These are phyloP conservation scores for Ciona savignyi DNA, from an alignment of 23 tunicate species.

Conservation along the genomic window DNA sequence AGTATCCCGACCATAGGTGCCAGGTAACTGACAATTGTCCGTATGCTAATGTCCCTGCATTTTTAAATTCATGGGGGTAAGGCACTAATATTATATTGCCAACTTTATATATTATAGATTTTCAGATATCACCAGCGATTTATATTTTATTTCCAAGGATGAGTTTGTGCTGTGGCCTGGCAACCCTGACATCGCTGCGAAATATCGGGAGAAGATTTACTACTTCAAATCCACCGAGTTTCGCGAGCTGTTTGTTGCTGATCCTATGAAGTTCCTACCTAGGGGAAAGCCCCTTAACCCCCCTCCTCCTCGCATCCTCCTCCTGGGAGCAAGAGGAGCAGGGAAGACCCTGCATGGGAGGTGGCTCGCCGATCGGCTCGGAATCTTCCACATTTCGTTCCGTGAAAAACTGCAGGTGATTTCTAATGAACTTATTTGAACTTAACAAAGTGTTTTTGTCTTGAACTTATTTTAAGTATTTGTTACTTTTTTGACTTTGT, in stretches of 20 bases:
- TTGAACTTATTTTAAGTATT: no score
- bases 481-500: no score
- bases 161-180: slow-evolving; percentile 89
- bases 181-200: slow-evolving; percentile 77
- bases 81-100: no score
- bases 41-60: no score
- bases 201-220: slow-evolving; percentile 76
- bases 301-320: slow-evolving; percentile 73
- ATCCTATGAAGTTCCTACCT: slow-evolving; percentile 40
- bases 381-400: slow-evolving; percentile 86
- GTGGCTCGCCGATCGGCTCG: slow-evolving; percentile 64
- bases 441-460: no score
- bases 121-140: no score
- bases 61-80: no score
- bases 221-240: slow-evolving; percentile 71
- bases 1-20: no score
- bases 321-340: slow-evolving; percentile 77
- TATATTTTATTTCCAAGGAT: slow-evolving; percentile 17
- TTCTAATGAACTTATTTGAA: no score
- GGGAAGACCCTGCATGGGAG: slow-evolving; percentile 89
- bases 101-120: no score
- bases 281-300: slow-evolving; percentile 43
- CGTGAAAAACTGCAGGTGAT: slow-evolving; percentile 80
- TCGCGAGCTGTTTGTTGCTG: slow-evolving; percentile 51
- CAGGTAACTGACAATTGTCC: no score